Evolutionary conservation across 1,140 invertebrate species (phyloP), one percentile per base, ranked within the genome.

Genomic region (Drosophila albomicans): DNA sequence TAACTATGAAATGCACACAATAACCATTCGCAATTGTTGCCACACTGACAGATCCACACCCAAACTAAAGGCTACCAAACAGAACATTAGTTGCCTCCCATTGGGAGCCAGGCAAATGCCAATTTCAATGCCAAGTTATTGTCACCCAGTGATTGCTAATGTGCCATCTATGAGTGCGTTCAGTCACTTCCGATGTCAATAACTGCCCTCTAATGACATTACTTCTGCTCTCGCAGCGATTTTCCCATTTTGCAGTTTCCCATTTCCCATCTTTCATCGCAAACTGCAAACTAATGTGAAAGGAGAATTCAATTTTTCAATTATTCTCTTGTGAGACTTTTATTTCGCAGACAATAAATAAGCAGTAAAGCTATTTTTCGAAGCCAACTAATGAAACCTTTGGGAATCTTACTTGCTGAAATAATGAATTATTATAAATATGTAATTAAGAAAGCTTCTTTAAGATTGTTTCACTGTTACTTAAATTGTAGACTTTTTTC

Each of bases 1-100:
- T 82, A 82, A 70, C 79, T 82, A 74, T 78, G 73, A 81, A 80
- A 67, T 79, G 59, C 69, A 73, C 69, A 82, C 81, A 68, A 70
- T 71, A 68, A 66, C 77, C 66, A 69, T 63, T 62, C 54, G 54
- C 74, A 58, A 77, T 63, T 69, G 65, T 71, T 78, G 68, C 48
- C 69, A 56, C 52, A 62, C 57, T 69, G 81, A 75, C 81, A 84
- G 80, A 66, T 89, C 20, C 20, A 25, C 81, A 88, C 76, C 76
- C 66, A 28, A 62, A 56, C 51, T 43, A 25, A 25, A 25, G 7
- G 46, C 59, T 28, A 65, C 72, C 2, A 4, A 25, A 4, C 20
- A 75, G 82, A 32, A 76, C 82, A 86, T 86, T 81, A 67, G 46
- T 11, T 49, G 35, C 52, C 43, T 7, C 30, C 20, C 65, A 49